Evolutionary conservation across 2,113 vertebrate species (phyloP).

Genomic region (Orycteropus afer): DNA sequence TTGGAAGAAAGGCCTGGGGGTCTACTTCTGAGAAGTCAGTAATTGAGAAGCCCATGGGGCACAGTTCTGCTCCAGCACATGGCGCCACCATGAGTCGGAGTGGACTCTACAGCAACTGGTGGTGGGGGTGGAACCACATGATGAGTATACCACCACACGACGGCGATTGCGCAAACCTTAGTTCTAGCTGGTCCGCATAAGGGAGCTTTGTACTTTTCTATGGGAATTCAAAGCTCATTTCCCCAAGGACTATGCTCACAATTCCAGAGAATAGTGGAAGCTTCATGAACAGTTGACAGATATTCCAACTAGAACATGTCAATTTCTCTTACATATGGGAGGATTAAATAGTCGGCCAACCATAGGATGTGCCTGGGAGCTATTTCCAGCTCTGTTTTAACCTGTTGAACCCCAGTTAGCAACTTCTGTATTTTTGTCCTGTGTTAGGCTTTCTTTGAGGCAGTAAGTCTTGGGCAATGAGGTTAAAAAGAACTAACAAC

Average conservation of each 20-base stretch:
- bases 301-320: background rate
- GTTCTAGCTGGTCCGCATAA: background rate
- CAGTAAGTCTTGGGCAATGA: constrained; percentile 32
- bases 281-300: background rate
- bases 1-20: background rate
- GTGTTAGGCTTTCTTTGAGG: constrained; percentile 55
- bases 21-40: background rate
- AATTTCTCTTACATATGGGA: constrained; percentile 43
- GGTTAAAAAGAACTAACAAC: constrained; percentile 56
- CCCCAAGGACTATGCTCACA: background rate
- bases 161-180: background rate
- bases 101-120: background rate
- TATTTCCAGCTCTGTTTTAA: constrained; percentile 66
- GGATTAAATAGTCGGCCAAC: constrained; percentile 60
- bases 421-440: constrained; percentile 70
- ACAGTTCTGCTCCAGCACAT: background rate
- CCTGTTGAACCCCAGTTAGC: constrained; percentile 62
- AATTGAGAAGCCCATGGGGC: background rate
- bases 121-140: background rate
- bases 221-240: background rate
- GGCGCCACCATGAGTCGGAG: background rate
- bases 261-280: background rate
- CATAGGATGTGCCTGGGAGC: constrained; percentile 59
- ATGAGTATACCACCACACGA: background rate
- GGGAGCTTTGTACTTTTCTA: background rate